phyloP scores from a whole-genome alignment of 23 tunicate species.

The Trididemnum nubilum region DNA sequence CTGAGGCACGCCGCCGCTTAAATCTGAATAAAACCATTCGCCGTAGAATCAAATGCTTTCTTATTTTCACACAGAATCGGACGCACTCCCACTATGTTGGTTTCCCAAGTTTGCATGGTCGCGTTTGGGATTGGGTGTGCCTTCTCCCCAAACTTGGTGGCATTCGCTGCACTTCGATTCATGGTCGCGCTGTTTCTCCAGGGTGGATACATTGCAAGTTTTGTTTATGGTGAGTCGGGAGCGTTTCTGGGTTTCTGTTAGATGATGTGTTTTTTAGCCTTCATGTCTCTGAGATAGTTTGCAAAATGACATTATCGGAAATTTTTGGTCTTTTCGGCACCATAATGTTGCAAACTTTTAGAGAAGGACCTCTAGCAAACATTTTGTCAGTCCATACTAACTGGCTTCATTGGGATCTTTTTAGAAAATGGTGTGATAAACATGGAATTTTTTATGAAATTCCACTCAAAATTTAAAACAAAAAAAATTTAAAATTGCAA shows the following conservation, averaged over 20 bases:
- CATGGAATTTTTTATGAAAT: no score
- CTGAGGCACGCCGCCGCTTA: no score
- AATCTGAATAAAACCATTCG: no score
- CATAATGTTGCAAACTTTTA: neutral
- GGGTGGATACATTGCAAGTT: constrained; percentile 84
- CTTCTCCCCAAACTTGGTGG: constrained; percentile 73
- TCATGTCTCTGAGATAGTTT: neutral
- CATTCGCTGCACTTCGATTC: constrained; percentile 77
- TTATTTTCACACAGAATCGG: constrained; percentile 57
- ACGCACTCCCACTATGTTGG: constrained; percentile 76
- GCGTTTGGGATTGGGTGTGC: constrained; percentile 87
- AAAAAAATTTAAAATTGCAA: no score
- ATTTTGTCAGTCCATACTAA: no score
- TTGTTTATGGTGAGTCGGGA: constrained; percentile 96
- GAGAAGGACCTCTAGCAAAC: no score
- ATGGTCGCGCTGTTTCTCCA: constrained; percentile 75
- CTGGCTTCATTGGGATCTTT: no score
- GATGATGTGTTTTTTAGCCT: neutral
- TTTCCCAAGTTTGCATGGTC: constrained; percentile 60
- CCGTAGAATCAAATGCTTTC: no score
- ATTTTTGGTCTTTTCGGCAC: neutral
- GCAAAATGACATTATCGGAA: neutral
- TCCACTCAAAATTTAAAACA: no score
- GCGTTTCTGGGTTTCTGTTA: no score
- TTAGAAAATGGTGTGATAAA: no score